Conservation (phyloP, 2,797 vertebrate genomes). For the Macropodus opercularis region DNA sequence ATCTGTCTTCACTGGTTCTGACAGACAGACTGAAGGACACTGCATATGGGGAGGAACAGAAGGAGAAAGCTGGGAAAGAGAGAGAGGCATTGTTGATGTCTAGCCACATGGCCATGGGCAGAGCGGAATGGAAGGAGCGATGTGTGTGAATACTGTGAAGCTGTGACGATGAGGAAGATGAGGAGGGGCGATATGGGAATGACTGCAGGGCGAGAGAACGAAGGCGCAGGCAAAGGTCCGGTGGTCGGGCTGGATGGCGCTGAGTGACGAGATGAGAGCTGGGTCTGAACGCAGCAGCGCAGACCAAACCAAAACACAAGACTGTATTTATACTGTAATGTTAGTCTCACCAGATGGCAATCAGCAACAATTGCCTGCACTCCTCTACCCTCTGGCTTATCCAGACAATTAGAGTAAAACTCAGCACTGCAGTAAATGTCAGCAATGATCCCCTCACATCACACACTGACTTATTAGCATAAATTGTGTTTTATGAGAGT, state of each 20-base stretch:
- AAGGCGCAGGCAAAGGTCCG: slow-evolving; percentile 30
- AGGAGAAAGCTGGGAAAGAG: slow-evolving; percentile 8
- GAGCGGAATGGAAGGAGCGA: slow-evolving; percentile 8
- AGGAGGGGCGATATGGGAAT: slow-evolving; percentile 24
- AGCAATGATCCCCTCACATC: slow-evolving; percentile 11
- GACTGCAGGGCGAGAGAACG: slow-evolving; percentile 20
- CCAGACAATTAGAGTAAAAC: slow-evolving; percentile 37
- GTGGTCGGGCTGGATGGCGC: slow-evolving; percentile 21
- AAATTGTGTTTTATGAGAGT: slow-evolving; percentile 27
- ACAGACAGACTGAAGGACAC: slow-evolving; percentile 45
- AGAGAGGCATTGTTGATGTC: slow-evolving; percentile 32
- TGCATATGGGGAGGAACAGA: slow-evolving; percentile 12
- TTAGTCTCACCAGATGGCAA: slow-evolving; percentile 52
- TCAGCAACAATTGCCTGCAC: slow-evolving; percentile 50
- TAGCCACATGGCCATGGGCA: slow-evolving; percentile 24
- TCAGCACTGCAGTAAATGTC: slow-evolving; percentile 31
- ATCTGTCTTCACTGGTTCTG: slow-evolving; percentile 58
- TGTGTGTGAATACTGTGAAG: slow-evolving; percentile 14
- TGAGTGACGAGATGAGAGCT: slow-evolving; percentile 13
- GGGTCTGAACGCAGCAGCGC: slow-evolving; percentile 6
- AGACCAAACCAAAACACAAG: slow-evolving; percentile 50
- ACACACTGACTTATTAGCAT: slow-evolving; percentile 30
- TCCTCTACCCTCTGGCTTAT: slow-evolving; percentile 45
- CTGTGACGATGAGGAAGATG: slow-evolving; percentile 23
- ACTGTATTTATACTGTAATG: slow-evolving; percentile 64